phyloP scores from a whole-genome alignment of 1,140 invertebrate genomes.

The Bicyclus anynana region DNA sequence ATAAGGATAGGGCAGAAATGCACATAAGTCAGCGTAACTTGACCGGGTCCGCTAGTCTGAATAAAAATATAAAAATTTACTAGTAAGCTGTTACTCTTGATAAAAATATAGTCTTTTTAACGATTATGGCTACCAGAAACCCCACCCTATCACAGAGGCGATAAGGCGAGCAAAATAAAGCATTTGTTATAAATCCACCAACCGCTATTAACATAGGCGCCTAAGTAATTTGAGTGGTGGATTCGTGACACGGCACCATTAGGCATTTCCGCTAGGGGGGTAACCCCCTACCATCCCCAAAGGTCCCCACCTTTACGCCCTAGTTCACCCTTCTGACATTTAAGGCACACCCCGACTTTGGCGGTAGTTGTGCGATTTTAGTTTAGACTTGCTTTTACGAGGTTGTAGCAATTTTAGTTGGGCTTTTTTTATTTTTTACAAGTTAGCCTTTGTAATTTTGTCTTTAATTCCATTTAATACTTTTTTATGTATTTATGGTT shows the following conservation, averaged over 20 bases:
- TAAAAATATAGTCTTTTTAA: neutral
- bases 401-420: neutral
- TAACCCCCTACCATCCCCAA: constrained; percentile 31
- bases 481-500: too few species aligned
- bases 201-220: constrained; percentile 17
- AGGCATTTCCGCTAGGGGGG: constrained; percentile 52
- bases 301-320: constrained; percentile 6
- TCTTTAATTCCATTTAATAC: too few species aligned
- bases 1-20: too few species aligned
- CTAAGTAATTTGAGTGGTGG: constrained; percentile 43
- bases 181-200: constrained; percentile 11
- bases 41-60: too few species aligned
- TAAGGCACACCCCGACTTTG: constrained; percentile 26
- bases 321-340: constrained; percentile 34
- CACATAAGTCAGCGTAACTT: too few species aligned
- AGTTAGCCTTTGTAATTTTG: too few species aligned
- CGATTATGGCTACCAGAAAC: neutral
- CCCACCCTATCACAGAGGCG: constrained; percentile 1
- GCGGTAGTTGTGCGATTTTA: constrained; percentile 16
- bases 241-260: constrained; percentile 60
- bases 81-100: too few species aligned
- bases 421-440: too few species aligned
- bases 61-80: too few species aligned
- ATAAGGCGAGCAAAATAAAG: constrained; percentile 5
- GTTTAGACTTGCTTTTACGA: neutral